Evolutionary conservation across 2,888 invertebrate species (phyloP).

Genomic region (Lamproptera curius): DNA sequence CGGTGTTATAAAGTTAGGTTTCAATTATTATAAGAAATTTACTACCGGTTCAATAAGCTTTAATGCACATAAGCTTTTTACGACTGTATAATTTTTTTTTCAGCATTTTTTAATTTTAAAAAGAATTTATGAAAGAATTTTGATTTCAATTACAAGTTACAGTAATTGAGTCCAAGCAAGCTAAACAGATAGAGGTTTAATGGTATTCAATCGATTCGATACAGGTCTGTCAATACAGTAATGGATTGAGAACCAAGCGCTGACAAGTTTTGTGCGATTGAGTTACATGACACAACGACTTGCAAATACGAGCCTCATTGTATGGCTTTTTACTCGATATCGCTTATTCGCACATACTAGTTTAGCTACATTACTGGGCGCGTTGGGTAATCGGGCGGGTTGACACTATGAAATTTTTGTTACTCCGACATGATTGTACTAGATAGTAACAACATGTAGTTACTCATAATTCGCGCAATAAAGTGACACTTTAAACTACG

Average conservation of each 20-base stretch:
- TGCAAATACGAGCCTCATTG: slow-evolving; percentile 10
- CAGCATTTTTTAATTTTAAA: no score
- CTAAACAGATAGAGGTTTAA: no score
- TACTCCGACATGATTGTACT: slow-evolving; percentile 16
- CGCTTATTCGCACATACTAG: slow-evolving; percentile 8
- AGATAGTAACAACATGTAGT: slow-evolving; percentile 16
- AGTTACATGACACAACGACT: slow-evolving; percentile 8
- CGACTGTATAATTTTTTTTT: no score
- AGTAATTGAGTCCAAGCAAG: no score
- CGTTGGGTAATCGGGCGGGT: slow-evolving; percentile 13
- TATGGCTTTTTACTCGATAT: slow-evolving; percentile 9
- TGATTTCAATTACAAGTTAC: no score
- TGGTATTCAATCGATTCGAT: no score
- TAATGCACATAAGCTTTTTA: no score
- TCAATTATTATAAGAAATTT: no score
- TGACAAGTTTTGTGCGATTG: neutral
- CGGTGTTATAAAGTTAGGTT: no score
- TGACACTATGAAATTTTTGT: slow-evolving; percentile 16
- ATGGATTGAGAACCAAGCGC: neutral
- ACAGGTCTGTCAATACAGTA: neutral
- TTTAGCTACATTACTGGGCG: slow-evolving; percentile 9
- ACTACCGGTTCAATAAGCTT: no score
- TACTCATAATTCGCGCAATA: slow-evolving; percentile 19
- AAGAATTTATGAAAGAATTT: no score
- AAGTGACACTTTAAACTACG: slow-evolving; percentile 19